phyloP scores from a whole-genome alignment of 2,797 vertebrate genomes.

The Esox lucius region DNA sequence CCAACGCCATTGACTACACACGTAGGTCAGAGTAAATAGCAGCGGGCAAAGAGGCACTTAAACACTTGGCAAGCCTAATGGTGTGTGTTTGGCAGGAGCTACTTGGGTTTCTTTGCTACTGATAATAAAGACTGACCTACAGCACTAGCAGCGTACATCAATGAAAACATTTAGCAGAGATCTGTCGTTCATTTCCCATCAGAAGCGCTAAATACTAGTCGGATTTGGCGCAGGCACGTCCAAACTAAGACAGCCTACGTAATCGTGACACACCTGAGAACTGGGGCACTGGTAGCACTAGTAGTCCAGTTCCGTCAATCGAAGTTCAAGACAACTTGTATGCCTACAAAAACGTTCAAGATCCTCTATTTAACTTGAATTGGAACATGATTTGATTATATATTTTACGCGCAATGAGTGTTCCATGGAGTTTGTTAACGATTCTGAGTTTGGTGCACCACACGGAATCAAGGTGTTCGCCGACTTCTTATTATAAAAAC shows the following conservation, averaged over 20 bases:
- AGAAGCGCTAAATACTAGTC: neutral
- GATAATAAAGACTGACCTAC: neutral
- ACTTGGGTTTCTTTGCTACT: neutral
- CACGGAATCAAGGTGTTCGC: conserved; percentile 78
- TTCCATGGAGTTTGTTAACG: conserved; percentile 66
- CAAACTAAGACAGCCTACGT: conserved; percentile 30
- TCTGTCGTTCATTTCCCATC: too few species aligned
- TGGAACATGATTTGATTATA: conserved; percentile 48
- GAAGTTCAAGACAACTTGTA: conserved; percentile 5
- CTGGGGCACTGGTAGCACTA: conserved; percentile 21
- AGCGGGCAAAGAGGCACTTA: neutral
- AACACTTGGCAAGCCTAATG: neutral
- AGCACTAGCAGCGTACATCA: neutral
- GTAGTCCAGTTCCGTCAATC: conserved; percentile 3
- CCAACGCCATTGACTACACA: neutral
- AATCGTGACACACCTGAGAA: conserved; percentile 52
- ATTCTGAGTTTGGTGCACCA: conserved; percentile 64
- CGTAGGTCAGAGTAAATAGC: neutral
- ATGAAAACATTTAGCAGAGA: neutral
- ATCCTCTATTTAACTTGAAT: conserved; percentile 7
- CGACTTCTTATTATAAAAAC: conserved; percentile 83
- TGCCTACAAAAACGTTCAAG: conserved; percentile 33
- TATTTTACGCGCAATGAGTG: conserved; percentile 72
- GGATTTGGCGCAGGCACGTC: neutral
- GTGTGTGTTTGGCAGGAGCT: neutral